Base-by-base conservation (phyloP, 2,797 vertebrate genomes). In the Syngnathus rostellatus region DNA sequence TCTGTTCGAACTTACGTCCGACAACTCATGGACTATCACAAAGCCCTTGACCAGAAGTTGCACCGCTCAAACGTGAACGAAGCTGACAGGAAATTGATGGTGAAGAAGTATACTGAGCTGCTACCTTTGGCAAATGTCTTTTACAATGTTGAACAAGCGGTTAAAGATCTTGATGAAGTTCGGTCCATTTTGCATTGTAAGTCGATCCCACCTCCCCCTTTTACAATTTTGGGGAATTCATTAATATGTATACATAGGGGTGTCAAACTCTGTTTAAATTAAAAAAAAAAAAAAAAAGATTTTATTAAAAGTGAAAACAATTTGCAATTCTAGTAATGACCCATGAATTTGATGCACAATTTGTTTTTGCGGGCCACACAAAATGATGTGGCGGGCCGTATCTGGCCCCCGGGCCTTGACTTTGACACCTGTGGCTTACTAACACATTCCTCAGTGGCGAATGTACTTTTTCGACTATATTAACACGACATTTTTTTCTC, bases 111-210 rank as follows among this genome's bases (percentile, higher is more conserved):
- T 43, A 46, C 83, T 0, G 72, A 93, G 72, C 83, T 97, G 65
- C 86, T 79, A 45, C 89, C 92, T 5, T 55, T 94, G 62, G 85
- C 75, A 6, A 53, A 77, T 23, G 74, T 87, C 0, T 91, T 89
- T 75, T 78, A 84, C 38, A 82, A 85, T 57, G 81, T 91, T 51
- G 82, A 89, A 63, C 67, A 82, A 23, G 86, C 92, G 2, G 67
- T 88, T 68, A 81, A 78, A 72, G 93, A 95, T 63, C 78, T 90
- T 0, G 77, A 89, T 60, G 95, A 98, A 39, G 80, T 98, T 58
- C 75, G 89, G 41, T 85, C 87, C 0, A 83, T 95, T 67, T 87
- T 92, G 77, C 78, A 86, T 68, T 86, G 95, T 95, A 83, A 83
- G 83, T 57, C 25, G 25, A 25, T 2, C 25, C 25, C 25, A 25